Conservation (phyloP, 2,113 vertebrate genomes). For the Boulengerochromis microlepis region DNA sequence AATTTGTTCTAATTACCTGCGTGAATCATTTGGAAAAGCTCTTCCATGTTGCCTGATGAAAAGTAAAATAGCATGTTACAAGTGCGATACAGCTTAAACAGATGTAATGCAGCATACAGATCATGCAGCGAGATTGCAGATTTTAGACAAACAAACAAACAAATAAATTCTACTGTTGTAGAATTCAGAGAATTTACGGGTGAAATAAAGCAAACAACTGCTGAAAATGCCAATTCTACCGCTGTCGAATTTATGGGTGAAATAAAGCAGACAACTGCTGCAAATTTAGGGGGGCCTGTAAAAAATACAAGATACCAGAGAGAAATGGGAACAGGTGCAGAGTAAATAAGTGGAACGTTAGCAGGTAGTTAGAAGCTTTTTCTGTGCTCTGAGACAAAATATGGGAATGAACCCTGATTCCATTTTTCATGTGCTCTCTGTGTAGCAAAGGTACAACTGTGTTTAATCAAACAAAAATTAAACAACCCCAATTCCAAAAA, state of each 20-base stretch:
- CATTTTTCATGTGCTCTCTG: neutral
- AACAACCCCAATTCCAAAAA: neutral
- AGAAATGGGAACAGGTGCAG: neutral
- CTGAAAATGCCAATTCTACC: neutral
- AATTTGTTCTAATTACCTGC: conserved; percentile 6
- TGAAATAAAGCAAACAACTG: neutral
- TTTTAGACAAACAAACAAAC: neutral
- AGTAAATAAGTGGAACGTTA: neutral
- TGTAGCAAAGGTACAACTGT: neutral
- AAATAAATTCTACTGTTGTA: neutral
- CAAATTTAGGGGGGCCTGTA: neutral
- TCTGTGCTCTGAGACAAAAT: neutral
- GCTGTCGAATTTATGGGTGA: neutral
- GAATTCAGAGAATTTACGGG: neutral
- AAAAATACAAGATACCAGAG: neutral
- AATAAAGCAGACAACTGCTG: neutral
- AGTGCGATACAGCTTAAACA: neutral
- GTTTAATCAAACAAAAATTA: neutral
- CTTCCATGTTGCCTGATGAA: neutral
- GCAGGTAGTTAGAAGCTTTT: neutral
- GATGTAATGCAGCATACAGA: neutral
- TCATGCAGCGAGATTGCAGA: neutral
- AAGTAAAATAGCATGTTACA: neutral
- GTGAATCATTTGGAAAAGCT: neutral
- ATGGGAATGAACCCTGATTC: neutral